Percentiles rank a stretch among this genome's conserved stretches.
Conservation (phyloP, 2,888 invertebrate species). For the Xestia c-nigrum region DNA sequence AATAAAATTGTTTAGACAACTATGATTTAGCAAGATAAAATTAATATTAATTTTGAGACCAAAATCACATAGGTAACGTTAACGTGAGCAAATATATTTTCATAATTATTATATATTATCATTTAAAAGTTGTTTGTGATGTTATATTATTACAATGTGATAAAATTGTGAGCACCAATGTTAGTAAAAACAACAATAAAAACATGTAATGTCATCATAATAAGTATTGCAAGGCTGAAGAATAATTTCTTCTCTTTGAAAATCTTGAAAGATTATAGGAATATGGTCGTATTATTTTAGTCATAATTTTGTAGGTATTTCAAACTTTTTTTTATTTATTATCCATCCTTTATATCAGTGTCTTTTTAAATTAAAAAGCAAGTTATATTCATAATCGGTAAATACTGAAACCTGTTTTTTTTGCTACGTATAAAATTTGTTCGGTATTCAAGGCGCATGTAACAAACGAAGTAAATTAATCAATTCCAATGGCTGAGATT, state of each 20-base stretch:
- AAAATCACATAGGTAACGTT: constrained; percentile 56
- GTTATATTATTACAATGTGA: constrained; percentile 21
- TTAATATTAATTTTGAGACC: constrained; percentile 62
- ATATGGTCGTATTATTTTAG: neutral
- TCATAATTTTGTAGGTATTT: neutral
- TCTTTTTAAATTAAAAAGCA: neutral
- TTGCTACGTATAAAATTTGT: neutral
- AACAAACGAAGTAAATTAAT: constrained; percentile 22
- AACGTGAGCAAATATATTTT: constrained; percentile 60
- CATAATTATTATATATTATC: constrained; percentile 15
- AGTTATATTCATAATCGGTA: neutral
- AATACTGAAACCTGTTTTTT: constrained; percentile 1
- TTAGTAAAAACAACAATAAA: constrained; percentile 27
- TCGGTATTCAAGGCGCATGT: neutral
- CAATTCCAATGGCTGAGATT: constrained; percentile 64
- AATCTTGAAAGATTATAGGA: neutral
- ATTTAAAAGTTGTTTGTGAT: constrained; percentile 36
- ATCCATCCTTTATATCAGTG: neutral
- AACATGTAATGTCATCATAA: neutral
- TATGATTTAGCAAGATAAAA: constrained; percentile 51
- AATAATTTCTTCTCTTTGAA: neutral
- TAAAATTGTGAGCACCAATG: constrained; percentile 49
- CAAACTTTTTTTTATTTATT: neutral
- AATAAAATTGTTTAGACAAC: constrained; percentile 17
- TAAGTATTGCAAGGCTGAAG: constrained; percentile 3